phyloP scores from a whole-genome alignment of 2,888 invertebrate species.

The Pandemis corylana region DNA sequence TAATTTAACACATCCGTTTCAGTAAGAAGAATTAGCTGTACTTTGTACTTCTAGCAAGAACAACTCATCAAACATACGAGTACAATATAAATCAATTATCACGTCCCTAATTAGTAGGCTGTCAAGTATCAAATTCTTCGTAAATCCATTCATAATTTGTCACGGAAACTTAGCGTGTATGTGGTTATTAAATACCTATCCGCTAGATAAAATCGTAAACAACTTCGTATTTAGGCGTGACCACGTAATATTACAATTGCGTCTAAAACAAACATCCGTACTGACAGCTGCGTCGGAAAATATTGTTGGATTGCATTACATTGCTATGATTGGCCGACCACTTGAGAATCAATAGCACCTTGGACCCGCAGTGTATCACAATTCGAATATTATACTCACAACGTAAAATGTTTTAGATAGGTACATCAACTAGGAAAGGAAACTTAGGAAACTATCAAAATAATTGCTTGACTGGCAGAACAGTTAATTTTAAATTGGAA shows the following conservation, averaged over 20 bases:
- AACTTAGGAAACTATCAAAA: no score
- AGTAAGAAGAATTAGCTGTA: not conserved
- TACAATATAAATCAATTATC: not conserved
- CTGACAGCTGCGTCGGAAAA: not conserved
- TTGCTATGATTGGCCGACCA: not conserved
- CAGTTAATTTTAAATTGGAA: no score
- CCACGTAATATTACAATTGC: constrained; percentile 26
- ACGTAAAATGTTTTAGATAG: no score
- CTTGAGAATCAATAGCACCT: not conserved
- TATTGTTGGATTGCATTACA: not conserved
- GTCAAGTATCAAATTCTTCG: not conserved
- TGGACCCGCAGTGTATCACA: not conserved
- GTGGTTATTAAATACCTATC: not conserved
- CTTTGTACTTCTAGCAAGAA: not conserved
- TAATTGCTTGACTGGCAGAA: no score
- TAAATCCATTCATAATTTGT: constrained; percentile 19
- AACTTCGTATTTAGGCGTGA: constrained; percentile 16
- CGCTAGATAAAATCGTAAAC: not conserved
- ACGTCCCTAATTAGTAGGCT: not conserved
- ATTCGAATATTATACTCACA: no score
- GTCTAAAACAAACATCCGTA: constrained; percentile 4
- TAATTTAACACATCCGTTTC: not conserved
- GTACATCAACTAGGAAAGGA: no score
- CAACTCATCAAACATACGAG: not conserved
- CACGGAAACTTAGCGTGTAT: constrained; percentile 6